A percentile compares a stretch with the other conserved stretches of the same genome.
Conservation (phyloP, 37 sponge, comb jelly and placozoan genomes). For the Axinella damicornis region DNA sequence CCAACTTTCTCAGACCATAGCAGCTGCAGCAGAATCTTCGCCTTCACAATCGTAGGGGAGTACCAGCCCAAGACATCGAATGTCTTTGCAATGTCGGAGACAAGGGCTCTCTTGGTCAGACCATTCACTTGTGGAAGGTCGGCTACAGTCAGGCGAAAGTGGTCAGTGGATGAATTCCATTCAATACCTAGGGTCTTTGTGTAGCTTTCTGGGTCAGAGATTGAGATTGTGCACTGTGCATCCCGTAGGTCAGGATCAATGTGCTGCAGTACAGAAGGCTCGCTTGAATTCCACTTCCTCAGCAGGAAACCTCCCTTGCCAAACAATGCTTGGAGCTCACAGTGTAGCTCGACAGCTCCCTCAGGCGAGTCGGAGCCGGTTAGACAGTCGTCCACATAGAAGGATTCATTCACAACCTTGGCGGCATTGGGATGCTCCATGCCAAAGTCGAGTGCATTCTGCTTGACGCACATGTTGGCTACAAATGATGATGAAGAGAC, state of each 20-base stretch:
- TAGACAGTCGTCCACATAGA: slow-evolving; percentile 45
- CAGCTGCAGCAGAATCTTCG: slow-evolving; percentile 21
- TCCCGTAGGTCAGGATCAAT: slow-evolving; percentile 13
- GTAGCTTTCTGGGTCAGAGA: slow-evolving; percentile 14
- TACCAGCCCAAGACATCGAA: slow-evolving; percentile 51
- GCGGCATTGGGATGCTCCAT: slow-evolving; percentile 5
- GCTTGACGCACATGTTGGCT: slow-evolving; percentile 63
- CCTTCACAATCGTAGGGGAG: slow-evolving; percentile 45
- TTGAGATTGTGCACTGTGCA: not conserved
- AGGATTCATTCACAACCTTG: not conserved
- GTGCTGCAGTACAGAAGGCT: slow-evolving; percentile 11
- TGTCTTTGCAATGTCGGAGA: slow-evolving; percentile 48
- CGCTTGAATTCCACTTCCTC: slow-evolving; percentile 51
- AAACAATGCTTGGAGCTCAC: slow-evolving; percentile 9
- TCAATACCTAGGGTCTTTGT: slow-evolving; percentile 52
- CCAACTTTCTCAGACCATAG: slow-evolving; percentile 16
- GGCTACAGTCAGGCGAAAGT: slow-evolving; percentile 28
- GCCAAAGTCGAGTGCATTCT: slow-evolving; percentile 24
- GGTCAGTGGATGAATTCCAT: slow-evolving; percentile 34
- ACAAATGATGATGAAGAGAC: slow-evolving; percentile 55
- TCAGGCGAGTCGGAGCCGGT: slow-evolving; percentile 31
- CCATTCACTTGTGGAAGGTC: not conserved
- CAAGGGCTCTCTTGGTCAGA: slow-evolving; percentile 37
- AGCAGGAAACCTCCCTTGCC: slow-evolving; percentile 32
- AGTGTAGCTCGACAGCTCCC: slow-evolving; percentile 24